Evolutionary conservation across 2,113 vertebrate genomes (phyloP).

Genomic region (Zapornia atra): DNA sequence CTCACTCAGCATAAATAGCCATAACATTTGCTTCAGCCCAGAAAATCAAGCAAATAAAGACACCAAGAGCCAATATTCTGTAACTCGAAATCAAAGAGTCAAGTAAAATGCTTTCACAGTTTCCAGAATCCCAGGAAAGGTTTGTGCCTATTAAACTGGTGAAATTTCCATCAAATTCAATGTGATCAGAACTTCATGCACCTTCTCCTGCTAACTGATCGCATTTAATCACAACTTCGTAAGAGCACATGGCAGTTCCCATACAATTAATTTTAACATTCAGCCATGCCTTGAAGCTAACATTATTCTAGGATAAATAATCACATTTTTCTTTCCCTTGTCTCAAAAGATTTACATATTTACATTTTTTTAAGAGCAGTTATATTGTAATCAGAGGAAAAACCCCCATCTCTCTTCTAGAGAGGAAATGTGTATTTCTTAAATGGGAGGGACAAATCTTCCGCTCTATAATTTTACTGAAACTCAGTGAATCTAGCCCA

Average conservation of each 20-base stretch:
- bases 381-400: not conserved
- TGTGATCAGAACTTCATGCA: not conserved
- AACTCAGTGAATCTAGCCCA: not conserved
- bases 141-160: not conserved
- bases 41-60: conserved; percentile 3
- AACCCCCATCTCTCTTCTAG: not conserved
- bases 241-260: not conserved
- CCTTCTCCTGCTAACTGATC: not conserved
- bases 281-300: not conserved
- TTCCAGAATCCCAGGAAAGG: not conserved
- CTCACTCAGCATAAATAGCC: not conserved
- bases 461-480: not conserved
- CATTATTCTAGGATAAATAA: not conserved
- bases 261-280: not conserved
- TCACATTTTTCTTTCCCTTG: not conserved
- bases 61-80: not conserved
- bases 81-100: not conserved
- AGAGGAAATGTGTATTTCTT: not conserved
- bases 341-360: not conserved
- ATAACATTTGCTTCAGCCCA: not conserved
- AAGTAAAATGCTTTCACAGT: not conserved
- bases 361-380: not conserved
- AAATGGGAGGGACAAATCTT: not conserved
- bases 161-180: not conserved
- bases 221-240: not conserved